These are phyloP conservation scores for Coleophora deauratella DNA, from an alignment of 2,888 invertebrate species.

Conservation along the genomic window DNA sequence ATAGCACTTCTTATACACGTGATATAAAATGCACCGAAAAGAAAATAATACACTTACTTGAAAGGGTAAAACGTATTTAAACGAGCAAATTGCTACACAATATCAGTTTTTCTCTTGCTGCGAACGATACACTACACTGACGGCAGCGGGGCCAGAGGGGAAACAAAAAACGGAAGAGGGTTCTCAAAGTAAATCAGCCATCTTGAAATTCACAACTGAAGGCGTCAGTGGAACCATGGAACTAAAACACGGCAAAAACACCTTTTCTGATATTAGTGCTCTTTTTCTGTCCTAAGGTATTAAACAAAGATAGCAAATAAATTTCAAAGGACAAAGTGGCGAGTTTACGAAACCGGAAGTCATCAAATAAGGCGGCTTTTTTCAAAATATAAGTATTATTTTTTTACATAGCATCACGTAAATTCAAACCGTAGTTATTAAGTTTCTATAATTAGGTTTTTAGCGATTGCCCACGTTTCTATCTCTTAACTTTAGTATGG, in stretches of 20 bases:
- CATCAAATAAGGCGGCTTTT: background rate
- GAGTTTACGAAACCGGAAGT: constrained; percentile 9
- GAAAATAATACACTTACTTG: constrained; percentile 65
- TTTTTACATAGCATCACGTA: no score
- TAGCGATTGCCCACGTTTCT: no score
- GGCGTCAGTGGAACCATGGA: constrained; percentile 11
- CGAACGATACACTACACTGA: constrained; percentile 73
- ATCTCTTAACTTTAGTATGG: no score
- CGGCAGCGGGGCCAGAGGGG: constrained; percentile 72
- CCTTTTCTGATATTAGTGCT: constrained; percentile 6
- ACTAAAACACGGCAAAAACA: background rate
- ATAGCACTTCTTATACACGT: constrained; percentile 41
- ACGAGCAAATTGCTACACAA: constrained; percentile 72
- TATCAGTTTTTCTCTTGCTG: constrained; percentile 71
- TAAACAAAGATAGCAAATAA: constrained; percentile 16
- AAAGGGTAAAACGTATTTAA: constrained; percentile 71
- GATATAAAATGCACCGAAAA: constrained; percentile 45
- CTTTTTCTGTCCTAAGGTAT: constrained; percentile 8
- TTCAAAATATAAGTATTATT: background rate
- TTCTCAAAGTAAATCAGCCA: constrained; percentile 60
- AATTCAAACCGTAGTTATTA: no score
- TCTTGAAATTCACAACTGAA: constrained; percentile 30
- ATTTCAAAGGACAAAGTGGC: constrained; percentile 7
- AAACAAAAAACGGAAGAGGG: constrained; percentile 73
- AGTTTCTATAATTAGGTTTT: no score